Conservation (phyloP, 2,888 invertebrate genomes). For the Drosophila fungiperda region DNA sequence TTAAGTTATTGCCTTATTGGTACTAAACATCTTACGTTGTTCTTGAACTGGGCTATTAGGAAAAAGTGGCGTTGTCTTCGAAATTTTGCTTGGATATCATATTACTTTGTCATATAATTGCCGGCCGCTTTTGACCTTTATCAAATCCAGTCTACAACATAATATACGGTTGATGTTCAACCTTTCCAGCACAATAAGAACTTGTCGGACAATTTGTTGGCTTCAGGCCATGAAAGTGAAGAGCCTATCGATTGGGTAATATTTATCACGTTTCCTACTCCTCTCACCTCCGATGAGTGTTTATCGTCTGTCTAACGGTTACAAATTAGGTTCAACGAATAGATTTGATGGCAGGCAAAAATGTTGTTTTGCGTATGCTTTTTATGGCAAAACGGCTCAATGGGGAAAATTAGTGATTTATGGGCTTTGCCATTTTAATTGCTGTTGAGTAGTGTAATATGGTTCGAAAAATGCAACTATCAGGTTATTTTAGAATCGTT, state of each 20-base stretch:
- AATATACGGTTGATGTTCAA: conserved; percentile 57
- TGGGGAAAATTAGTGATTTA: conserved; percentile 71
- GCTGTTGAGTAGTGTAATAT: conserved; percentile 47
- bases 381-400: conserved; percentile 41
- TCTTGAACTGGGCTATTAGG: conserved; percentile 24
- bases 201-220: conserved; percentile 49
- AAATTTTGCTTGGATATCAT: conserved; percentile 54
- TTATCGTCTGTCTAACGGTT: conserved; percentile 70
- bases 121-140: conserved; percentile 57
- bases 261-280: conserved; percentile 7
- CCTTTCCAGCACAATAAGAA: conserved; percentile 59
- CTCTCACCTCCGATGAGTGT: conserved; percentile 32
- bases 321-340: conserved; percentile 63
- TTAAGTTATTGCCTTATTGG: conserved; percentile 58
- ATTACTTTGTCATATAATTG: conserved; percentile 67
- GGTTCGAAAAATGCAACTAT: not conserved
- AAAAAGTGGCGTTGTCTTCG: conserved; percentile 30
- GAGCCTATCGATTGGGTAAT: conserved; percentile 27
- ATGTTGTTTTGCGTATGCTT: conserved; percentile 25
- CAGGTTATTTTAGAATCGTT: not conserved
- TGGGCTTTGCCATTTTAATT: conserved; percentile 59
- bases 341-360: conserved; percentile 26
- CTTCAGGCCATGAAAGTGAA: conserved; percentile 8
- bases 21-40: conserved; percentile 27
- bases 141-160: conserved; percentile 63